These are phyloP conservation scores for Andrena cerasifolii DNA, from an alignment of 1,140 invertebrate genomes.

Conservation along the genomic window DNA sequence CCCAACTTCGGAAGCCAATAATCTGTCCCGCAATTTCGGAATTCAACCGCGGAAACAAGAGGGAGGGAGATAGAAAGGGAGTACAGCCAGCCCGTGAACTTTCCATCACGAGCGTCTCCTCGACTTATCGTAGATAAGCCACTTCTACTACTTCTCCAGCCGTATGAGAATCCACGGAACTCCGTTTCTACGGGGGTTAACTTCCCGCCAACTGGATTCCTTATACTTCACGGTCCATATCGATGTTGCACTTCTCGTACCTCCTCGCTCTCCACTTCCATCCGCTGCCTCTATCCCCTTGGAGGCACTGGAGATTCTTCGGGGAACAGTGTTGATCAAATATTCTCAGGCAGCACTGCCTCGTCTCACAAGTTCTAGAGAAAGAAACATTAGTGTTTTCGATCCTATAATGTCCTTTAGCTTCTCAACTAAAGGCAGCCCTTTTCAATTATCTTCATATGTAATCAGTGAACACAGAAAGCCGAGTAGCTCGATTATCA, in stretches of 20 bases:
- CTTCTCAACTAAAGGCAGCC: too few relatives aligned
- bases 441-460: too few relatives aligned
- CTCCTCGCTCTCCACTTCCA: neutral
- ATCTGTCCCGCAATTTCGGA: conserved; percentile 73
- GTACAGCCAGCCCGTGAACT: conserved; percentile 59
- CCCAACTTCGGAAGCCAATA: conserved; percentile 73
- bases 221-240: neutral
- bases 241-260: neutral
- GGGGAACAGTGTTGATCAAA: too few relatives aligned
- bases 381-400: too few relatives aligned
- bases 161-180: conserved; percentile 33
- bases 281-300: neutral
- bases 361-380: too few relatives aligned
- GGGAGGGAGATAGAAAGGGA: conserved; percentile 66
- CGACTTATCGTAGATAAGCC: conserved; percentile 65
- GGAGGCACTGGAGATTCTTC: neutral
- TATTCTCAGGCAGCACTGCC: too few relatives aligned
- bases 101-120: conserved; percentile 57
- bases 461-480: too few relatives aligned
- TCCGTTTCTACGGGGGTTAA: conserved; percentile 29
- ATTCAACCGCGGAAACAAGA: conserved; percentile 66
- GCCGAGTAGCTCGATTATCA: conserved; percentile 55
- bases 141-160: conserved; percentile 53
- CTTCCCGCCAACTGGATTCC: conserved; percentile 39
- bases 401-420: too few relatives aligned